Base-by-base conservation (phyloP, 1,140 invertebrate genomes). In the Drosophila repletoides region DNA sequence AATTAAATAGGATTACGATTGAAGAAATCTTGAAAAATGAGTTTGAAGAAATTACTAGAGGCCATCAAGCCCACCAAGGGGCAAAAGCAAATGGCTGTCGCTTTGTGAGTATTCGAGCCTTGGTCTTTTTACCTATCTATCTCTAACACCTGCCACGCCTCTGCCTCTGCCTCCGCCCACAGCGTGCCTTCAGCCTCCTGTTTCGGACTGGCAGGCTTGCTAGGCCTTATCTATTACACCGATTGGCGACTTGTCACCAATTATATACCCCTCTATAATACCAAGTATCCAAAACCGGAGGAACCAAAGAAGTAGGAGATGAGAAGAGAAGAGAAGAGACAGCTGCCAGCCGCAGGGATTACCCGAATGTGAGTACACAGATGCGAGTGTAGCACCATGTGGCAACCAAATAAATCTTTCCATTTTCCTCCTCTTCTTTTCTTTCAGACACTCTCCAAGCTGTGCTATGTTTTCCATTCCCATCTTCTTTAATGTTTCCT, bases 191-290 rank as follows among this genome's bases (percentile, higher is more conserved):
- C 80, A 4, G 55, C 68, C 29, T 74, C 31, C 1, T 14, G 5
- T 41, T 84, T 72, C 28, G 79, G 74, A 1, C 7, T 69, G 31
- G 80, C 80, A 9, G 63, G 52, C 1, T 12, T 40, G 0, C 17
- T 84, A 22, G 36, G 53, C 4, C 1, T 84, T 7, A 17, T 68
- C 10, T 84, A 84, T n/a, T 66, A 64, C 5, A 66, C 71, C 14
- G 80, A 84, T 1, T 84, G 79, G 80, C 64, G 70, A n/a, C 15
- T 68, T 7, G 28, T 84, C n/a, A 61, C 80, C 36, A 14, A 60
- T n/a, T 72, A 51, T 36, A 79, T 84, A 29, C 80, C 80, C 1
- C 15, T 84, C 5, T 84, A 84, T 5, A 84, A 84, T 26, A 79
- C 49, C 10, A 84, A 84, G 17, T 84, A 67, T 6, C 65, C 66